A percentile compares a stretch with the other conserved stretches of the same genome.
Evolutionary conservation across 2,888 invertebrate genomes (phyloP).

Genomic region (Phymatocera aterrima): DNA sequence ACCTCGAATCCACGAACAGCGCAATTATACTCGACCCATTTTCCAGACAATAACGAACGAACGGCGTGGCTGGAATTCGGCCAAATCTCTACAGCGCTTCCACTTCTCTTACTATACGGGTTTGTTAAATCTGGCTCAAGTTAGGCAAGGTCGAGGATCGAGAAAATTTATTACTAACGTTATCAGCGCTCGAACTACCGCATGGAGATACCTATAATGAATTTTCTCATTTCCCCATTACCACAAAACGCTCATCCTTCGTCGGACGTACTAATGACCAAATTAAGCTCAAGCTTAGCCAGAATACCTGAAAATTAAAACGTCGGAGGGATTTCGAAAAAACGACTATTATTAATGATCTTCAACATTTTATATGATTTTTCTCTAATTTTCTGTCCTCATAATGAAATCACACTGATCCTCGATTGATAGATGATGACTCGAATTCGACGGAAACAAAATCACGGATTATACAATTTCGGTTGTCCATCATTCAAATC

Average conservation of each 20-base stretch:
- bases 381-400: background rate
- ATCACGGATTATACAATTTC: background rate
- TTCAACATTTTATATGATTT: background rate
- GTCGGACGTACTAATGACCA: slow-evolving; percentile 1
- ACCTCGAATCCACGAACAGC: slow-evolving; percentile 56
- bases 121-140: slow-evolving; percentile 70
- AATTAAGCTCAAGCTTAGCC: background rate
- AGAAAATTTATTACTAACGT: slow-evolving; percentile 51
- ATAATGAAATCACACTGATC: background rate
- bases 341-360: background rate
- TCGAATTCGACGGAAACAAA: background rate
- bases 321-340: background rate
- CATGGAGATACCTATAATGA: slow-evolving; percentile 16
- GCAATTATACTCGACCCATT: slow-evolving; percentile 72
- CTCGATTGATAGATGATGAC: background rate
- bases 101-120: slow-evolving; percentile 60
- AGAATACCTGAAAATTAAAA: slow-evolving; percentile 3
- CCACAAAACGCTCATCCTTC: background rate
- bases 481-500: background rate
- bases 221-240: slow-evolving; percentile 12
- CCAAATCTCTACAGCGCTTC: slow-evolving; percentile 64
- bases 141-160: slow-evolving; percentile 65
- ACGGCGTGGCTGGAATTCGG: slow-evolving; percentile 65
- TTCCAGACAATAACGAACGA: slow-evolving; percentile 71
- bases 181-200: slow-evolving; percentile 15